Base-by-base conservation (phyloP, 2,797 vertebrate species). In the Epinephelus malabaricus region DNA sequence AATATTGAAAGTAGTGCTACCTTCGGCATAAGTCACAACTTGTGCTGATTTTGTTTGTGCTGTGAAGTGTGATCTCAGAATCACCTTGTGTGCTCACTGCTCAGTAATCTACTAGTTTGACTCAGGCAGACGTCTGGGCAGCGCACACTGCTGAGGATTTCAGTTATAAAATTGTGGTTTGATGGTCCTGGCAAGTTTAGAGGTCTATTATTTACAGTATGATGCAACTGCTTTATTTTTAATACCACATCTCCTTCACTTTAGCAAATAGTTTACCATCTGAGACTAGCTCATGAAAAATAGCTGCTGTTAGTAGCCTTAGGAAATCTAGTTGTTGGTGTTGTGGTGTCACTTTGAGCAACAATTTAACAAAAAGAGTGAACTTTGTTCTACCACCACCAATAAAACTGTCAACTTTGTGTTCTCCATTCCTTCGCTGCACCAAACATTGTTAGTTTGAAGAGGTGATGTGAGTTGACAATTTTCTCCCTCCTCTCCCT, bases 391-490 rank as follows among this genome's bases (percentile, higher is more conserved):
- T 4, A 17, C 45, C 68, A 59, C 43, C 70, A 30, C 75, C 69
- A 72, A 75, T 73, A 79, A 77, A 88, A 78, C 81, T 78, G 84
- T 89, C 85, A 88, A 74, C 69, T 70, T 56, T 78, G 69, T 76
- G 46, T 68, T 84, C 78, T 81, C 25, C 64, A 21, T 83, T 74
- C 66, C 66, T 87, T 70, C 15, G 21, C 68, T 58, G 73, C 81
- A 77, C 59, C 67, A 83, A 88, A 87, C 86, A 80, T 89, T 89
- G 85, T 86, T 92, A 89, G 85, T 91, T 87, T 92, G 84, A 91
- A 79, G 78, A 68, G 76, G 68, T 80, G 85, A 89, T 85, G 79
- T 69, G 81, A 86, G 79, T 89, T 89, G 87, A 94, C 89, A 90
- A 87, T 89, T 69, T 79, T 79, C 78, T 72, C 74, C 51, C 63